A percentile compares a stretch with the other conserved stretches of the same genome.
Evolutionary conservation across 2,113 vertebrate genomes (phyloP).

Genomic region (Isurus oxyrinchus): DNA sequence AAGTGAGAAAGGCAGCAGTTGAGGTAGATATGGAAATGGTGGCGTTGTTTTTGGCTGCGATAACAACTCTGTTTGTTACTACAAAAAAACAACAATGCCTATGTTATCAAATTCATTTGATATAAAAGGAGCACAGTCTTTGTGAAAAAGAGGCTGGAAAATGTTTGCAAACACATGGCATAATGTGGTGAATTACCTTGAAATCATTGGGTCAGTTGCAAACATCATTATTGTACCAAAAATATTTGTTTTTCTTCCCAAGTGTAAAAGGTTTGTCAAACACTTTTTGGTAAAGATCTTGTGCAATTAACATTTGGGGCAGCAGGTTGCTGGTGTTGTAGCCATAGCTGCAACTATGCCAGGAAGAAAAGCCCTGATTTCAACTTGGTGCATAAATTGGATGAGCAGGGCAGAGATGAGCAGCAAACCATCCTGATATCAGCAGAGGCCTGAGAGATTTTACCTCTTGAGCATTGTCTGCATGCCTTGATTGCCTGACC

Average conservation of each 20-base stretch:
- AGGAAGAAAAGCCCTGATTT: neutral
- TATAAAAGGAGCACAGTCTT: neutral
- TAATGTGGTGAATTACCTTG: neutral
- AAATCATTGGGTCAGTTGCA: constrained; percentile 4
- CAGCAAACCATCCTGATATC: neutral
- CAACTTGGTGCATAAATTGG: neutral
- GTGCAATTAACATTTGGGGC: neutral
- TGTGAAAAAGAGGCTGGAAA: neutral
- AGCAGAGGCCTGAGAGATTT: neutral
- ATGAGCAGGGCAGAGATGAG: neutral
- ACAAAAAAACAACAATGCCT: neutral
- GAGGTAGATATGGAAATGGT: neutral
- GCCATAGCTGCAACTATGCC: neutral
- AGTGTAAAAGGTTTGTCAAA: constrained; percentile 3
- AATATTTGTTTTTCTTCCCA: neutral
- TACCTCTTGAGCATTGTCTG: neutral
- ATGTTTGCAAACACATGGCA: neutral
- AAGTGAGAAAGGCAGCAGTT: neutral
- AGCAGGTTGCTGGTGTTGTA: neutral
- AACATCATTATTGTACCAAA: neutral
- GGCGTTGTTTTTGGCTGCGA: constrained; percentile 8
- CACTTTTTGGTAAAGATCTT: neutral
- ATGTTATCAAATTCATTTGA: constrained; percentile 1
- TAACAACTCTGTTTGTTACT: neutral
- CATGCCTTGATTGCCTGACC: neutral